Percentiles rank a stretch among this genome's conserved stretches.
phyloP scores from a whole-genome alignment of 2,888 invertebrate genomes.

The Trichogramma evanescens region DNA sequence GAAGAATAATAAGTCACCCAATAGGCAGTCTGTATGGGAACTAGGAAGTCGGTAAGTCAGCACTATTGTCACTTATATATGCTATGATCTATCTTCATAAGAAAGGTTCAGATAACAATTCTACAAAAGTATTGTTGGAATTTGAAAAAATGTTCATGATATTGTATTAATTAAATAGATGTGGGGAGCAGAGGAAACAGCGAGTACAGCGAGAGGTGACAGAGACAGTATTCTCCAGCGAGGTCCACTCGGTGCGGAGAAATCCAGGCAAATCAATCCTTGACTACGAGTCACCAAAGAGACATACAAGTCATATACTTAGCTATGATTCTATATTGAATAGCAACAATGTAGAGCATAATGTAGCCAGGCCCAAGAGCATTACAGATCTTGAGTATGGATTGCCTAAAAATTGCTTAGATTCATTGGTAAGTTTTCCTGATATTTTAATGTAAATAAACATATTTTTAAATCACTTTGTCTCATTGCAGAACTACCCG shows the following conservation, averaged over 20 bases:
- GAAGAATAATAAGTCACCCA: conserved; percentile 51
- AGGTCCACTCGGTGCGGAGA: conserved; percentile 56
- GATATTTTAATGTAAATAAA: background rate
- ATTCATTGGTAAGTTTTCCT: conserved; percentile 30
- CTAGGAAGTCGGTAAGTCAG: conserved; percentile 50
- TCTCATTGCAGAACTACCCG: conserved; percentile 18
- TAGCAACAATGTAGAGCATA: conserved; percentile 46
- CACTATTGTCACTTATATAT: conserved; percentile 23
- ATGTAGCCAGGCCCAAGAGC: conserved; percentile 38
- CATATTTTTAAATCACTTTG: background rate
- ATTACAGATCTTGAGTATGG: conserved; percentile 45
- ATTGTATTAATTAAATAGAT: conserved; percentile 32
- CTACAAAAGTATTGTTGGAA: conserved; percentile 25
- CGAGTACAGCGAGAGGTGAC: conserved; percentile 53
- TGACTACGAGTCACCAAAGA: conserved; percentile 44
- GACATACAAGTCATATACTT: conserved; percentile 38
- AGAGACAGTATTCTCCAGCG: conserved; percentile 58
- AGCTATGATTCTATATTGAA: conserved; percentile 44
- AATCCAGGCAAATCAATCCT: conserved; percentile 44
- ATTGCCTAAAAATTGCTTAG: conserved; percentile 42
- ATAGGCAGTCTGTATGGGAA: conserved; percentile 55
- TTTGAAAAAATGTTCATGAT: background rate
- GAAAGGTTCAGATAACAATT: background rate
- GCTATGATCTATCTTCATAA: background rate
- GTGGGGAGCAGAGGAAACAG: conserved; percentile 45